Evolutionary conservation across 2,113 vertebrate species (phyloP).

Genomic region (Ceyx cyanopectus): DNA sequence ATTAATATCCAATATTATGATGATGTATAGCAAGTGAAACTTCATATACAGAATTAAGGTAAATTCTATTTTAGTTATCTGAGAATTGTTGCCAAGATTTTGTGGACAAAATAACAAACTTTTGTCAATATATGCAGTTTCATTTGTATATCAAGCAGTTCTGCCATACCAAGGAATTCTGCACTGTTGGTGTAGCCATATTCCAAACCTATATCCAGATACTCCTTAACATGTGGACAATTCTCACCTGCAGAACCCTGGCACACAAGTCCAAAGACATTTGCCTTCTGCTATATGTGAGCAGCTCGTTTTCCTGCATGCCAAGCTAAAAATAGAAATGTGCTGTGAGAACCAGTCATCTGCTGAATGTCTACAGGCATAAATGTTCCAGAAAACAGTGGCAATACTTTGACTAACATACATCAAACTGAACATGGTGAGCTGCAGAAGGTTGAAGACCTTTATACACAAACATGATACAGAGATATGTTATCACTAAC

Average conservation of each 20-base stretch:
- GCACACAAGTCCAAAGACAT: background rate
- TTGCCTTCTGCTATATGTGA: background rate
- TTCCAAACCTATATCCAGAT: background rate
- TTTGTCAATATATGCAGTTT: background rate
- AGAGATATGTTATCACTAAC: background rate
- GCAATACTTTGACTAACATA: background rate
- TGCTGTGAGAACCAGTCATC: background rate
- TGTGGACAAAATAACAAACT: background rate
- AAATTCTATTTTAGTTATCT: slow-evolving; percentile 34
- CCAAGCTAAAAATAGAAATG: background rate
- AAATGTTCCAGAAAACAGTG: background rate
- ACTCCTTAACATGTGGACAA: background rate
- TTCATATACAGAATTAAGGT: slow-evolving; percentile 37
- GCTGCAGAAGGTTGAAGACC: background rate
- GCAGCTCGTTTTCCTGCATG: background rate
- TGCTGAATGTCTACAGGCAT: background rate
- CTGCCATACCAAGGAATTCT: background rate
- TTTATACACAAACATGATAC: background rate
- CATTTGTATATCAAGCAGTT: background rate
- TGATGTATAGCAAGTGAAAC: background rate
- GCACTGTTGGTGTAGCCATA: background rate
- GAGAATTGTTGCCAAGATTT: slow-evolving; percentile 18
- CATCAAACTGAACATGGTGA: background rate
- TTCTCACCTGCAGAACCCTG: background rate
- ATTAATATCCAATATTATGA: background rate